Evolutionary conservation across 2,888 invertebrate genomes (phyloP), one percentile per base, ranked within the genome.

Genomic region (Lomographa bimaculata): DNA sequence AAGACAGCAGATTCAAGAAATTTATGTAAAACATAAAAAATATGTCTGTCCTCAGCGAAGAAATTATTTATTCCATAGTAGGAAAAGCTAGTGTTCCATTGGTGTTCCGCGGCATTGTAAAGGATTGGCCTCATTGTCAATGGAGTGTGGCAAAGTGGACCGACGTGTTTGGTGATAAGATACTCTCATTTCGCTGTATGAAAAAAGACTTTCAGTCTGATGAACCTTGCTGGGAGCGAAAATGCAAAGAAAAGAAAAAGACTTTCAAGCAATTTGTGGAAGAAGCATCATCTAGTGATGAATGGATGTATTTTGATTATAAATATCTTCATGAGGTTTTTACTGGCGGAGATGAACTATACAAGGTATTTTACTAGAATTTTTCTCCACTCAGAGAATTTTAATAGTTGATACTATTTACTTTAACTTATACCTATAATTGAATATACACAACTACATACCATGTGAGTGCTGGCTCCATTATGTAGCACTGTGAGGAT

Each of bases 261-360:
- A 92, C 91, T 1, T 91, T 96, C 55, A 71, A 79, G 37, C 89
- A 93, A 33, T 95, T 97, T 76, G 50, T 92, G 1, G 65, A 84
- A 4, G 62, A 71, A 11, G 60, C 65, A 12, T 52, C 72, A 6
- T 60, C 76, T 10, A 72, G 68, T 29, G 64, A 90, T 1, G 87
- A 91, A 50, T 96, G 95, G 93, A 91, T 93, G 78, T 97, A 97
- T 78, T 95, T 95, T 78, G 96, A 96, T 79, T 96, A 97, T 69
- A 96, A 96, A 80, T 92, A 95, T 72, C 90, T 96, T 75, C 90
- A 91, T 44, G 91, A 93, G 42, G 92, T 94, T 91, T 93, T 95
- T 63, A 66, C 74, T 34, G 76, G 89, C 27, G 87, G 91, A 10
- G 75, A 87, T 43, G 90, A 92, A 50, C 67, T 94, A 32, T 77